A percentile compares a stretch with the other conserved stretches of the same genome.
Evolutionary conservation across 2,888 invertebrate species (phyloP).

Genomic region (Phania funesta): DNA sequence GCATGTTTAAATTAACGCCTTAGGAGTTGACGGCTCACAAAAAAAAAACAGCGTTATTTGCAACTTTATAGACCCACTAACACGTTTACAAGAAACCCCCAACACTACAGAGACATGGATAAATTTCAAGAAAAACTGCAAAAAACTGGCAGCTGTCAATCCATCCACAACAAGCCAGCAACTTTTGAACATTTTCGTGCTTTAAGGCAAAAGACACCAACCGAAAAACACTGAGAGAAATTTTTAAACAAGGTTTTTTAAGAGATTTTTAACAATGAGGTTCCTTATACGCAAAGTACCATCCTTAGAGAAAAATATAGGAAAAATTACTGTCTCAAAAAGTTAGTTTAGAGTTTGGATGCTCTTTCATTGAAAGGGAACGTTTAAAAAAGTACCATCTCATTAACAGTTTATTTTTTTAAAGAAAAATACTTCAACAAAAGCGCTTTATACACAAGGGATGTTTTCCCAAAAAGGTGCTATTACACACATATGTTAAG

Average conservation of each 20-base stretch:
- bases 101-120: slow-evolving; percentile 19
- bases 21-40: slow-evolving; percentile 65
- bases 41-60: slow-evolving; percentile 36
- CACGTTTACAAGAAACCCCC: slow-evolving; percentile 43
- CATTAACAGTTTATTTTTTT: too few species aligned
- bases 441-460: too few species aligned
- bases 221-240: slow-evolving; percentile 33
- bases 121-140: slow-evolving; percentile 17
- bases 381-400: too few species aligned
- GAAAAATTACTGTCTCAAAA: too few species aligned
- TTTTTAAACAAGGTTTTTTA: neutral
- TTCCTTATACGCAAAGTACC: neutral
- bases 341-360: too few species aligned
- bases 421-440: too few species aligned
- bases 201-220: slow-evolving; percentile 17
- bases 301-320: too few species aligned
- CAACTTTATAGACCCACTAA: slow-evolving; percentile 39
- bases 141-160: slow-evolving; percentile 69
- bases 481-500: neutral
- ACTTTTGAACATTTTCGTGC: slow-evolving; percentile 35
- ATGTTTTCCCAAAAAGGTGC: too few species aligned
- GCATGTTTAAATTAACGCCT: slow-evolving; percentile 69
- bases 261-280: neutral
- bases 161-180: slow-evolving; percentile 48
- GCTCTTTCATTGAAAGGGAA: too few species aligned